phyloP scores from a whole-genome alignment of 1,140 invertebrate genomes.

The Drosophila saltans region DNA sequence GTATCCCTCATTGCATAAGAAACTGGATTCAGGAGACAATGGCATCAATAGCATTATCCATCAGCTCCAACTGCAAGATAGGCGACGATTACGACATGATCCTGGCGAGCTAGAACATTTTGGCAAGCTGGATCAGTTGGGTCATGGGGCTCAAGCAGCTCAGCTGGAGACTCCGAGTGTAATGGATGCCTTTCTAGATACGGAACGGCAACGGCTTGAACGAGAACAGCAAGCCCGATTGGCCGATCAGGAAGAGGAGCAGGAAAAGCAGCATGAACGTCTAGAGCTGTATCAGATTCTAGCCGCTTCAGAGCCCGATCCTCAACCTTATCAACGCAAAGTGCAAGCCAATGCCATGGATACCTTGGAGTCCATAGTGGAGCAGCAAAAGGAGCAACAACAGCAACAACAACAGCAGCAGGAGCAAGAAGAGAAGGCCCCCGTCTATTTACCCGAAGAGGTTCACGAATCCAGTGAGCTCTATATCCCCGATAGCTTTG shows the following conservation, averaged over 20 bases:
- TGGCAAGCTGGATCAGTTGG: conserved; percentile 57
- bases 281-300: conserved; percentile 75
- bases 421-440: conserved; percentile 40
- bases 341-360: conserved; percentile 64
- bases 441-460: conserved; percentile 68
- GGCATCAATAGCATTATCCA: conserved; percentile 60
- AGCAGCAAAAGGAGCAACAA: conserved; percentile 55
- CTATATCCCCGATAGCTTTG: conserved; percentile 75
- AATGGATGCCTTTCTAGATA: conserved; percentile 75
- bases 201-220: conserved; percentile 69
- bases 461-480: conserved; percentile 76
- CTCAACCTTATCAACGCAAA: conserved; percentile 74
- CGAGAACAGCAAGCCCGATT: conserved; percentile 58
- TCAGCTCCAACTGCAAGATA: conserved; percentile 67
- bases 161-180: conserved; percentile 68
- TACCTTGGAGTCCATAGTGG: conserved; percentile 69
- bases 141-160: conserved; percentile 43
- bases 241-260: conserved; percentile 49
- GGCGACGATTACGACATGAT: conserved; percentile 67
- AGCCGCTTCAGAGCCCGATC: conserved; percentile 77
- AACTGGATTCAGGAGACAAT: conserved; percentile 46
- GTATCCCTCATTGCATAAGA: conserved; percentile 84
- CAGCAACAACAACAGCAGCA: conserved; percentile 28
- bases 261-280: conserved; percentile 59
- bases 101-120: conserved; percentile 71